Conservation (phyloP, 2,797 vertebrate species). For the Stomatorhinus walkeri region DNA sequence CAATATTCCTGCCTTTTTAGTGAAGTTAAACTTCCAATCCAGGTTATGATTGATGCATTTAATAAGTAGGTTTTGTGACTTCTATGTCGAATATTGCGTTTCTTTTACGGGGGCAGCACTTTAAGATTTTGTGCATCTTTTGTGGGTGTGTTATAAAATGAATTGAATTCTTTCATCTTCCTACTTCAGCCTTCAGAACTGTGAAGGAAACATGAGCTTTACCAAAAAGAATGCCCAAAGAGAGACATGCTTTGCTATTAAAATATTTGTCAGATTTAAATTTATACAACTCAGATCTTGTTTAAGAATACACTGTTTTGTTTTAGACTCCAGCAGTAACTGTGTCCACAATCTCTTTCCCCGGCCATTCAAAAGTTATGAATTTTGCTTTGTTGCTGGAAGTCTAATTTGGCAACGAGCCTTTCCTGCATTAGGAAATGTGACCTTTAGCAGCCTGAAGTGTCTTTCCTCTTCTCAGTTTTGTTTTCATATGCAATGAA, state of each 20-base stretch:
- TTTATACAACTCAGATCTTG: constrained; percentile 7
- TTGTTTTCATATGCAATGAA: constrained; percentile 64
- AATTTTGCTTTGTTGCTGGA: constrained; percentile 21
- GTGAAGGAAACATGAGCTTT: background rate
- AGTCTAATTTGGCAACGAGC: constrained; percentile 45
- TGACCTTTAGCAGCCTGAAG: constrained; percentile 61
- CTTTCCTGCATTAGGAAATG: constrained; percentile 68
- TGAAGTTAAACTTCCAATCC: background rate
- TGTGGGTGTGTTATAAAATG: background rate
- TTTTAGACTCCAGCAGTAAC: background rate
- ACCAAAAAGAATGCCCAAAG: background rate
- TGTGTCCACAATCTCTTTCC: background rate
- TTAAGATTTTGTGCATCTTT: background rate
- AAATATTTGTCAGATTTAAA: background rate
- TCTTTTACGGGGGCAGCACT: background rate
- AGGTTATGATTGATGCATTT: background rate
- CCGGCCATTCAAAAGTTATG: constrained; percentile 13
- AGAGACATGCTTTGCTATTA: background rate
- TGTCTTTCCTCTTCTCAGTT: constrained; percentile 54
- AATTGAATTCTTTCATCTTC: background rate
- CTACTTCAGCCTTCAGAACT: background rate
- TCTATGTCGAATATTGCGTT: background rate
- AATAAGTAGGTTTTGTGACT: background rate
- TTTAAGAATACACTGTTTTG: constrained; percentile 5
- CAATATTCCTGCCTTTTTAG: background rate